Conservation (phyloP, 2,888 invertebrate species). For the Perithous albicinctus region DNA sequence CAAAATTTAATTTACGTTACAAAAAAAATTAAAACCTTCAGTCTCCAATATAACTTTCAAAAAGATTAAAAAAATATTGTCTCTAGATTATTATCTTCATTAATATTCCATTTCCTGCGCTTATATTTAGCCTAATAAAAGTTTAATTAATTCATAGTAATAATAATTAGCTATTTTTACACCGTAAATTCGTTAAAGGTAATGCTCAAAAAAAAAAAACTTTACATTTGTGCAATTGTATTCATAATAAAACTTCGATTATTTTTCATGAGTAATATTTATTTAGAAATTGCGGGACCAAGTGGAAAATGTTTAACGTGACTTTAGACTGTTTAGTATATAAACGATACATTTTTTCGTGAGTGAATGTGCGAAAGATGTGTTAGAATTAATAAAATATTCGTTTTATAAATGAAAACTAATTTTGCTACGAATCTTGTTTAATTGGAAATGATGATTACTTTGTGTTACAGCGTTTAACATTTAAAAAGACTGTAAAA, state of each 20-base stretch:
- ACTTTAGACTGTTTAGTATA: conserved; percentile 19
- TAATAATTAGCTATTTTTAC: neutral
- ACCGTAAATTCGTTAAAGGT: neutral
- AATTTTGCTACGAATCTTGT: conserved; percentile 6
- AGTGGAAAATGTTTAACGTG: conserved; percentile 29
- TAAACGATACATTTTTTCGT: neutral
- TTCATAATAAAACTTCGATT: conserved; percentile 2
- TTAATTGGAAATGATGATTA: conserved; percentile 17
- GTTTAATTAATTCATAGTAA: conserved; percentile 16
- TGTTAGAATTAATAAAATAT: neutral
- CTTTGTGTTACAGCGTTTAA: conserved; percentile 12
- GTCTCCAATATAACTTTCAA: too few species aligned
- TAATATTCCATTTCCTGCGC: neutral
- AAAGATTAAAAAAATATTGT: neutral
- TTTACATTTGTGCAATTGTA: conserved; percentile 59
- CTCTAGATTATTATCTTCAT: neutral
- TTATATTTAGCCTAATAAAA: conserved; percentile 22
- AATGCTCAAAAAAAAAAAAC: conserved; percentile 57
- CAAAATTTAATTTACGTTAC: neutral
- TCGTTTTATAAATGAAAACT: neutral
- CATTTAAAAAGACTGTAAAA: neutral
- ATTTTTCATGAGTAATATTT: conserved; percentile 35
- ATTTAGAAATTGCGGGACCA: conserved; percentile 42
- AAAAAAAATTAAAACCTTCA: neutral
- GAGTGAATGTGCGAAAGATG: neutral